Evolutionary conservation across 2,888 invertebrate genomes (phyloP).

Genomic region (Cryptophagus acutangulus): DNA sequence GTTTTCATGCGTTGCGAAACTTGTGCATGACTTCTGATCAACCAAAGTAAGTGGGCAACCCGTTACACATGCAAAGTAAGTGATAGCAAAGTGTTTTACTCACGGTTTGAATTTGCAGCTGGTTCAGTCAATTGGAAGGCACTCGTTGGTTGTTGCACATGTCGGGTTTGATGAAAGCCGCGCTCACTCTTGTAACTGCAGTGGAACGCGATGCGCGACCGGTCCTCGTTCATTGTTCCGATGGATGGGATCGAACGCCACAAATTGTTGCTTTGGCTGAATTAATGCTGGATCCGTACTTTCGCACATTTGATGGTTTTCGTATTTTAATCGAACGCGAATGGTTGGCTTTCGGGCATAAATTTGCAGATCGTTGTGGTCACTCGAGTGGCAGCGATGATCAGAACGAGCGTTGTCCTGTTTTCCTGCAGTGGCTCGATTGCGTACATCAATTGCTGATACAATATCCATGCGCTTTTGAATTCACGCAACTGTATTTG

Average conservation of each 20-base stretch:
- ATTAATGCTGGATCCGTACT: constrained; percentile 88
- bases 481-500: constrained; percentile 90
- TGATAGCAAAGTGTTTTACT: neutral
- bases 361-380: constrained; percentile 93
- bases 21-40: constrained; percentile 77
- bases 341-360: constrained; percentile 98
- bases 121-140: constrained; percentile 82
- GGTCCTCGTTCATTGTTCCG: constrained; percentile 95
- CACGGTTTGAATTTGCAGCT: constrained; percentile 57
- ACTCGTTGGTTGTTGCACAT: constrained; percentile 91
- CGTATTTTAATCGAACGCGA: constrained; percentile 89
- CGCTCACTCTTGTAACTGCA: constrained; percentile 73
- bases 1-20: constrained; percentile 81
- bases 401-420: constrained; percentile 92
- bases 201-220: constrained; percentile 78
- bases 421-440: constrained; percentile 97
- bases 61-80: neutral
- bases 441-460: constrained; percentile 86
- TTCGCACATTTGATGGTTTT: constrained; percentile 92
- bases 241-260: constrained; percentile 98
- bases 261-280: constrained; percentile 93
- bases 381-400: constrained; percentile 78
- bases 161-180: constrained; percentile 76
- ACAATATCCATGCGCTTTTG: constrained; percentile 91
- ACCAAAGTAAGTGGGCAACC: constrained; percentile 59